Evolutionary conservation across 1,140 invertebrate species (phyloP).

Genomic region (Venturia canescens): DNA sequence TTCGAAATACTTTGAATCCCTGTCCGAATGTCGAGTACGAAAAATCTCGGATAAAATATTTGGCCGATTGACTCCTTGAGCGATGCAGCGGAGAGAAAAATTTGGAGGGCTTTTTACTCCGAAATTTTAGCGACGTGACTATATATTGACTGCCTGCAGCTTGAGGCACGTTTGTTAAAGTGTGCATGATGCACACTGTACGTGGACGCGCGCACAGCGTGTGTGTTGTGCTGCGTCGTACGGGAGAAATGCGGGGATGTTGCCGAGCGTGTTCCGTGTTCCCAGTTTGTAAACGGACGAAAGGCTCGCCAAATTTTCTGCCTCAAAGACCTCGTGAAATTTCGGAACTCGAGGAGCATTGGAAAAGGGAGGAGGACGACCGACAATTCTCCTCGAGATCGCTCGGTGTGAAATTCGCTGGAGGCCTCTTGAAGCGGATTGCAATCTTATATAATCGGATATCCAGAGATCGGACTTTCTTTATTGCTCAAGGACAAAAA

Average conservation of each 20-base stretch:
- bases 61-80: too few relatives aligned
- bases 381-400: neutral
- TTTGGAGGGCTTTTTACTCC: neutral
- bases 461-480: too few relatives aligned
- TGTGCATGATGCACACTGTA: neutral
- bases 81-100: too few relatives aligned
- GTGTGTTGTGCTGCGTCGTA: neutral
- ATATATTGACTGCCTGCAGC: too few relatives aligned
- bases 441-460: slow-evolving; percentile 56
- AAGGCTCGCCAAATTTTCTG: slow-evolving; percentile 30
- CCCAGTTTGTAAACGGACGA: slow-evolving; percentile 15
- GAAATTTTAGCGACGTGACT: neutral
- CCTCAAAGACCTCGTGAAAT: slow-evolving; percentile 24
- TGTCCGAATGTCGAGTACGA: neutral
- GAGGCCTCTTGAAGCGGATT: slow-evolving; percentile 46
- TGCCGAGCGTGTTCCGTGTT: slow-evolving; percentile 8
- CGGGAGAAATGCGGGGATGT: slow-evolving; percentile 3
- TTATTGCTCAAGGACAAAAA: too few relatives aligned
- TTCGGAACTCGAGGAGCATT: neutral
- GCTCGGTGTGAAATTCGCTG: slow-evolving; percentile 1
- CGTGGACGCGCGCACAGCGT: neutral
- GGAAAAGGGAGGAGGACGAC: neutral
- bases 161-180: too few relatives aligned
- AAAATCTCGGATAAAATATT: too few relatives aligned
- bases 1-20: too few relatives aligned